Base-by-base conservation (phyloP, 23 tunicate species). In the Diplosoma virens region DNA sequence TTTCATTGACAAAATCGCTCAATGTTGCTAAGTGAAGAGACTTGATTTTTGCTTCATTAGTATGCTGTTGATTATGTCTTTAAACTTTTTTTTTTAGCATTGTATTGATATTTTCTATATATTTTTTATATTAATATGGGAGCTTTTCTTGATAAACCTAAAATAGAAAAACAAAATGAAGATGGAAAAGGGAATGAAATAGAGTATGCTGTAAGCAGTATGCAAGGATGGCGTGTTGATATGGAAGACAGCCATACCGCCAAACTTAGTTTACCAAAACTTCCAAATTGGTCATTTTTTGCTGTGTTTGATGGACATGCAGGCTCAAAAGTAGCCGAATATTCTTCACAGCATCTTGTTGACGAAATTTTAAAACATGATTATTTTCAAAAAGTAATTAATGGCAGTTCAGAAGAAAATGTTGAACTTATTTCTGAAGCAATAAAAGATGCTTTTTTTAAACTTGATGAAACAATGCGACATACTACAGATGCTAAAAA, bases 251-350 rank as follows among this genome's bases (percentile, higher is more conserved):
- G 87, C 48, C 99, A 94, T 68, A 82, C 94, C 25, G 90, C 99
- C 0, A 75, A 73, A 52, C 47, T 85, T n/a, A 69, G 63, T 11
- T 47, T 94, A 30, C 74, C 86, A 7, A 37, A 30, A 3, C 82
- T 95, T 28, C 88, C 90, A 73, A 65, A 81, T 0, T 89, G 92
- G 96, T 95, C 99, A 32, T 84, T 95, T 61, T 95, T 95, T 76
- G 99, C 99, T 22, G 99, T 95, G 11, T 95, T 95, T 66, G 99
- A 95, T 78, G 99, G 99, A 28, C 99, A 95, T 71, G 99, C 99
- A 23, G 99, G 99, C 18, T 81, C 97, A 16, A 85, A 85, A 70
- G 82, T 92, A 30, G 97, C 97, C 1, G 97, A 92, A 36, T 77
- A 92, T 70, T 85, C 97, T 17, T 81, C 97, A 16, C 75, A 92